Evolutionary conservation across 1,140 invertebrate genomes (phyloP), one percentile per base, ranked within the genome.

Genomic region (Episyrphus balteatus): DNA sequence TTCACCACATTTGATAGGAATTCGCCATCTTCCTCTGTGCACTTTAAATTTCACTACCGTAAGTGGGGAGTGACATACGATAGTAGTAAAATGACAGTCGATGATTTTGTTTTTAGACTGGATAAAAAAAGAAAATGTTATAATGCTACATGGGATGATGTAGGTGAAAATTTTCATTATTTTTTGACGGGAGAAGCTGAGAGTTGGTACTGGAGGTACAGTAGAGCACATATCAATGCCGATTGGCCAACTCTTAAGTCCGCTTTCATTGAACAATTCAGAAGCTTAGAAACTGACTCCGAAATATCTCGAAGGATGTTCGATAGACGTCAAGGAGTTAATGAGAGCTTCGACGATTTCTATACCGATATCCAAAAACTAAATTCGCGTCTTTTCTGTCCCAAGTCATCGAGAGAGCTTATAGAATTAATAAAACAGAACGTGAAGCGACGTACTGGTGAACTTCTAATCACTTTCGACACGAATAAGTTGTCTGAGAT

Each of bases 311-410:
- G 37, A 14, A 10, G 19, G 3, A 46, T 46, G 13, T 30, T 37
- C 21, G 37, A 46, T 14, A 19, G 44, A 30, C 12, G 15, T 8
- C 44, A 46, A 19, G 8, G 14, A 14, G 9, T 15, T 3, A 30
- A 39, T 21, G 44, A 46, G n/a, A 8, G 18, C 15, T 46, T 46
- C n/a, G 44, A 46, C 15, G 18, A 46, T 7, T 46, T 38, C 30
- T 39, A 14, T 31, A 32, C 18, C 12, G 18, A 38, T 11, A 46
- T 46, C 10, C 13, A 30, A 2, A 17, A 9, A 15, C 21, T 46
- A 37, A 46, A 30, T 14, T 26, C 13, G n/a, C 11, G 36, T 5
- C 18, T 46, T 9, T 10, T 15, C n/a, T 15, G 34, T 10, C 34
- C 34, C 8, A 38, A 38, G 44, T 21, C 32, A 21, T 34, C 38